A percentile compares a stretch with the other conserved stretches of the same genome.
Evolutionary conservation across 2,797 vertebrate species (phyloP).

Genomic region (Megalops cyprinoides): DNA sequence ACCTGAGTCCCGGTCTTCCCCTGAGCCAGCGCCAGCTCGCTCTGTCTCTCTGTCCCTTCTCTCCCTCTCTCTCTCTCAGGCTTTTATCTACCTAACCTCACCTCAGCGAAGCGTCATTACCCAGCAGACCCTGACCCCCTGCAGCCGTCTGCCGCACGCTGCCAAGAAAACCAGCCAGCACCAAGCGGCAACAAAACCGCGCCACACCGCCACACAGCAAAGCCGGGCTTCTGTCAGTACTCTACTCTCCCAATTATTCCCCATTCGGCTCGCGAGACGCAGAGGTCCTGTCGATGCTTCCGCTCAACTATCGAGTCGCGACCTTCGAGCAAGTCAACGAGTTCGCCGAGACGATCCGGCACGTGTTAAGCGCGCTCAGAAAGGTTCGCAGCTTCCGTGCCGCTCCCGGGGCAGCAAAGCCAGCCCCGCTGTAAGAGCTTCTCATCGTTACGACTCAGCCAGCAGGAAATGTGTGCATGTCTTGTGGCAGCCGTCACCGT

Average conservation of each 20-base stretch:
- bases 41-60: background rate
- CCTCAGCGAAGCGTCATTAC: background rate
- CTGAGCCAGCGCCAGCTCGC: background rate
- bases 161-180: background rate
- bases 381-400: background rate
- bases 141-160: background rate
- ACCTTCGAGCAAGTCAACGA: background rate
- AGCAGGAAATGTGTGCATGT: background rate
- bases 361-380: too few species aligned
- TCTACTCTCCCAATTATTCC: background rate
- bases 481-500: background rate
- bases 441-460: background rate
- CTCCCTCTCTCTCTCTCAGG: background rate
- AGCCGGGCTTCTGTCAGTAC: background rate
- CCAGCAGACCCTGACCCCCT: background rate
- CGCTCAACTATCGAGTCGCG: background rate
- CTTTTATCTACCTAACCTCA: constrained; percentile 5
- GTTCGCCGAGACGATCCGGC: background rate
- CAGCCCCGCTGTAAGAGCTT: background rate
- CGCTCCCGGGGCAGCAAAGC: background rate
- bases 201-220: background rate
- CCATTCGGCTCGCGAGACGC: too few species aligned
- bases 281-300: background rate
- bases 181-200: background rate
- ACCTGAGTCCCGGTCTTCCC: background rate